A percentile compares a stretch with the other conserved stretches of the same genome.
Conservation (phyloP, 1,140 invertebrate genomes). For the Solenopsis invicta region DNA sequence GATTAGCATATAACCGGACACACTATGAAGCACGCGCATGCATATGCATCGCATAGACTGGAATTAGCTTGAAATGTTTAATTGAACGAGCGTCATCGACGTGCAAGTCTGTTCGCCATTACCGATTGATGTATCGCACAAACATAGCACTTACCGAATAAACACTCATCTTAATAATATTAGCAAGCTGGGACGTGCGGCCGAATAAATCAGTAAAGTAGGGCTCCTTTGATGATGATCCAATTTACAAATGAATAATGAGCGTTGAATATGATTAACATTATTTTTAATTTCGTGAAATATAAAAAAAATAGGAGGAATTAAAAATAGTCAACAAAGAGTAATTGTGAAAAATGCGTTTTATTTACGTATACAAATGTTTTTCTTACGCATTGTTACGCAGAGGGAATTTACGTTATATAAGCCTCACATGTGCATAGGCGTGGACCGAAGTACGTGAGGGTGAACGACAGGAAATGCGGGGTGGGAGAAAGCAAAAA, state of each 20-base stretch:
- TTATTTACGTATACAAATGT: neutral
- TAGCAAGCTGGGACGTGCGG: neutral
- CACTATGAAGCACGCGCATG: slow-evolving; percentile 12
- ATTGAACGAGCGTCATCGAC: slow-evolving; percentile 58
- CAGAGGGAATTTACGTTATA: neutral
- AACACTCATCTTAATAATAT: slow-evolving; percentile 48
- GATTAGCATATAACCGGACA: slow-evolving; percentile 53
- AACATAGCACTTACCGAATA: slow-evolving; percentile 41
- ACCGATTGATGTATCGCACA: slow-evolving; percentile 53
- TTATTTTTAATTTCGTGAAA: neutral
- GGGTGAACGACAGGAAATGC: neutral
- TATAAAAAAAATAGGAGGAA: neutral
- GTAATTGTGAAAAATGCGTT: neutral
- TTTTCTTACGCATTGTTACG: slow-evolving; percentile 9
- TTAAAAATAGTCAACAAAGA: neutral
- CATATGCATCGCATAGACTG: slow-evolving; percentile 44
- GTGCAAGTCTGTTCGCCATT: slow-evolving; percentile 50
- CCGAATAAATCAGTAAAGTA: neutral
- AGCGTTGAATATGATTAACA: neutral
- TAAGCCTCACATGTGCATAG: neutral
- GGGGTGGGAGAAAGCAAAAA: slow-evolving; percentile 24
- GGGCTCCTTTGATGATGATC: neutral
- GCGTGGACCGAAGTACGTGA: neutral
- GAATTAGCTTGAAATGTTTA: slow-evolving; percentile 65
- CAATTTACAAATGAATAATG: neutral